Evolutionary conservation across 1,140 invertebrate species (phyloP), one percentile per base, ranked within the genome.

Genomic region (Riptortus pedestris): DNA sequence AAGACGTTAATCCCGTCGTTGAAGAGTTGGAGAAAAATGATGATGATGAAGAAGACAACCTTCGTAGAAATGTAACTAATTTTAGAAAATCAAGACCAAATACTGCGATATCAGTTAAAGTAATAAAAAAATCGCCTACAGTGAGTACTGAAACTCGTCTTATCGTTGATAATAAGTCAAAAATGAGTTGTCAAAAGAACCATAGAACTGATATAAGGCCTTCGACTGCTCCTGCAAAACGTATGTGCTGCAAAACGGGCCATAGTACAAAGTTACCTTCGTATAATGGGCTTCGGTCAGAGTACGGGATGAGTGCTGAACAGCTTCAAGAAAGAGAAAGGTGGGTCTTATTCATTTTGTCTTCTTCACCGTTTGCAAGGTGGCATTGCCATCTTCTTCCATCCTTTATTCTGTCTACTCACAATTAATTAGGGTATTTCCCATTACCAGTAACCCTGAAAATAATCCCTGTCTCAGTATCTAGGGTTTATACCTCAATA

Each of bases 231-330:
- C 51, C 51, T 55, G 1, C 51, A 14, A 55, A 26, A 24, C 20
- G 51, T 24, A 22, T 52, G 66, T 27, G 66, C 64, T 27, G 61
- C 51, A 12, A 62, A 63, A 31, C 45, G 57, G 24, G 47, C 33
- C 1, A 63, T 52, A 14, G 48, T 55, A n/a, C 62, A 38, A 60
- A 65, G 20, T 57, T 71, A 0, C 71, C 71, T 14, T 58, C 55
- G 2, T 72, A 72, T 51, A 71, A 71, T 31, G 71, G 71, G 16
- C 64, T 71, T 2, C 58, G 68, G 9, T 71, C 71, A 11, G 70
- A 70, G 55, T 72, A 72, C 59, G 71, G 71, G 12, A 60, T 72
- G 11, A 69, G 65, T 38, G 69, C 67, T 0, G 71, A 72, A 48
- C 70, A 71, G 45, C 65, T 72, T 0, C 48, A 66, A 38, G 69